Evolutionary conservation across 2,113 vertebrate genomes (phyloP).

Genomic region (Thinocorus orbignyianus): DNA sequence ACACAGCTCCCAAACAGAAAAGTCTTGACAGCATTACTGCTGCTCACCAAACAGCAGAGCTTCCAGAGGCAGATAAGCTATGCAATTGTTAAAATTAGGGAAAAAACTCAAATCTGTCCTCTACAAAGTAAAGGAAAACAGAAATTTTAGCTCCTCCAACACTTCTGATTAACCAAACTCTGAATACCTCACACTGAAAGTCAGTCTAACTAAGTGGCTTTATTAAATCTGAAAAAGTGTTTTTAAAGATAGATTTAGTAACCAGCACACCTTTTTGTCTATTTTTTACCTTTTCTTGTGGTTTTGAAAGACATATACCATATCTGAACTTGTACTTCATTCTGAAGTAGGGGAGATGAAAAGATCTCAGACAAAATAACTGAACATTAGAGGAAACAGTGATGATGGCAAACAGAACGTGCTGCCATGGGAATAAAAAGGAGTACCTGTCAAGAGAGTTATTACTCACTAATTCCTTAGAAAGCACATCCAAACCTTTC

Average conservation of each 20-base stretch:
- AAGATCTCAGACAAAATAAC: background rate
- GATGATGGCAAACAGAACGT: background rate
- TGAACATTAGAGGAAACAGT: background rate
- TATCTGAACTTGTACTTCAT: background rate
- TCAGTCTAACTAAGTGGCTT: background rate
- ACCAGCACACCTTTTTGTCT: background rate
- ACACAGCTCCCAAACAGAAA: background rate
- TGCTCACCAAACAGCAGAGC: background rate
- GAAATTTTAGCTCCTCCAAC: background rate
- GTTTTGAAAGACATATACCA: background rate
- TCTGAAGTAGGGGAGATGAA: background rate
- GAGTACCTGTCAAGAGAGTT: background rate
- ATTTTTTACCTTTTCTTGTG: background rate
- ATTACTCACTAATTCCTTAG: background rate
- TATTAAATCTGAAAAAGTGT: background rate
- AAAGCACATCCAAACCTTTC: background rate
- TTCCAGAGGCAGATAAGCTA: background rate
- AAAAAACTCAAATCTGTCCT: background rate
- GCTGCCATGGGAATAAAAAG: slow-evolving; percentile 15
- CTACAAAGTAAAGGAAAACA: background rate
- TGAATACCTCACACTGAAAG: background rate
- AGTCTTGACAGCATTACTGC: background rate
- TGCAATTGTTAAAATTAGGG: background rate
- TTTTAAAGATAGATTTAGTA: background rate
- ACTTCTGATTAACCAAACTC: background rate